Conservation (phyloP, 2,797 vertebrate genomes). For the Florisuga fusca region DNA sequence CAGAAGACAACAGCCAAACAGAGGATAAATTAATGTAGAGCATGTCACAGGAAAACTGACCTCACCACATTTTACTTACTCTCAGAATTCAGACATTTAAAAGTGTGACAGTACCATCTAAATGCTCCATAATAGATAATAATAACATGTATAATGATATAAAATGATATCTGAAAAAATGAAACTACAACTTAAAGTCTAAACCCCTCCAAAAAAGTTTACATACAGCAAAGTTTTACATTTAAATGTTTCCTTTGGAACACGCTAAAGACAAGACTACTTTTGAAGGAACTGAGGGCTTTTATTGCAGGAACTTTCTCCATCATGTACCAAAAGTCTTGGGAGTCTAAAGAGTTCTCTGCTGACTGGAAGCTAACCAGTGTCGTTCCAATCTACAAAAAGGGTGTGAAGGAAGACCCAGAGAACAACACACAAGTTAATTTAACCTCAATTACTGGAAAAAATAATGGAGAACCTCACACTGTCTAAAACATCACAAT, state of each 20-base stretch:
- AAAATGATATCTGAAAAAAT: neutral
- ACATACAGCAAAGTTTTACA: neutral
- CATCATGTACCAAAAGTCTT: no score
- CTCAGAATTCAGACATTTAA: neutral
- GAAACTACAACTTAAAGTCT: neutral
- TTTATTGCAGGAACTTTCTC: no score
- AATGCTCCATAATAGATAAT: no score
- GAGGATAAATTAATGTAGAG: neutral
- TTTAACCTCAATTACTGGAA: neutral
- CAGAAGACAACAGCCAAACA: neutral
- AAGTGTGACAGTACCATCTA: neutral
- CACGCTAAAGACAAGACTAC: neutral
- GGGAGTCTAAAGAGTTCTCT: neutral
- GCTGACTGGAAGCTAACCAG: neutral
- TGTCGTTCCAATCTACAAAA: neutral
- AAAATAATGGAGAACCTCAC: no score
- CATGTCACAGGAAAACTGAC: neutral
- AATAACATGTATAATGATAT: no score
- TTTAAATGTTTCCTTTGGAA: neutral
- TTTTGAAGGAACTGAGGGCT: no score
- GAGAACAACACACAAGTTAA: neutral
- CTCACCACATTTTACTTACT: neutral
- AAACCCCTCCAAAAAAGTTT: accelerated
- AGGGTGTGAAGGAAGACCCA: neutral
- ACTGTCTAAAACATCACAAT: no score